Percentiles rank a stretch among this genome's conserved stretches.
Evolutionary conservation across 2,797 vertebrate species (phyloP).

Genomic region (Propithecus deckenii): DNA sequence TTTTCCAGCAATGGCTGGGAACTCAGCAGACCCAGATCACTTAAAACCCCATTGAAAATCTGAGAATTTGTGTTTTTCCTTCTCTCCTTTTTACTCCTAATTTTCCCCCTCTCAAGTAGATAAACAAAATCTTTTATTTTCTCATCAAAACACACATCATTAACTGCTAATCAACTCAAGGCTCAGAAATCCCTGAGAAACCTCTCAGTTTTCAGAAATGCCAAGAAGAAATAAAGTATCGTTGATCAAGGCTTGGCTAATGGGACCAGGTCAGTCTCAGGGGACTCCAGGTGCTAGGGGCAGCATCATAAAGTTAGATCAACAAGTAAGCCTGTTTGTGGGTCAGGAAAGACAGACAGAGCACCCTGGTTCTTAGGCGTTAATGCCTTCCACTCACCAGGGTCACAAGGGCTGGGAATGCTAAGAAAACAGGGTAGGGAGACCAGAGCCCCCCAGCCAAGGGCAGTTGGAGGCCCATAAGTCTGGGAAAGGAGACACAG

Average conservation of each 20-base stretch:
- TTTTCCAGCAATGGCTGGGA: constrained; percentile 61
- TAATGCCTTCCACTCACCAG: constrained; percentile 37
- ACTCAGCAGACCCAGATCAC: constrained; percentile 74
- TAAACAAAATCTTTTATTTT: constrained; percentile 79
- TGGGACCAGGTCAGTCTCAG: constrained; percentile 72
- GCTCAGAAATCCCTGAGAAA: constrained; percentile 82
- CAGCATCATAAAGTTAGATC: constrained; percentile 40
- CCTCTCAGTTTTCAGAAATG: constrained; percentile 84
- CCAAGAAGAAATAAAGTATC: constrained; percentile 80
- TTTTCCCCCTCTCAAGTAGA: constrained; percentile 72
- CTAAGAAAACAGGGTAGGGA: constrained; percentile 62
- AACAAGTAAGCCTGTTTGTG: constrained; percentile 44
- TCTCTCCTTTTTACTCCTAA: constrained; percentile 64
- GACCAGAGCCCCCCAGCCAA: constrained; percentile 36
- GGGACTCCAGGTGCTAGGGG: constrained; percentile 81
- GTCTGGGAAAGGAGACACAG: constrained; percentile 39
- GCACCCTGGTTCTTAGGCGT: constrained; percentile 53
- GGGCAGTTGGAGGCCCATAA: constrained; percentile 12
- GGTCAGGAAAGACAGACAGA: constrained; percentile 72
- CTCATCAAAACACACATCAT: constrained; percentile 82
- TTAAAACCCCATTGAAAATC: constrained; percentile 79
- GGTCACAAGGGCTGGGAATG: constrained; percentile 24
- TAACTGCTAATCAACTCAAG: constrained; percentile 87
- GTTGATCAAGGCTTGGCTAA: constrained; percentile 79
- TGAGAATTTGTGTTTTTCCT: constrained; percentile 79